Evolutionary conservation across 2,797 vertebrate genomes (phyloP), one percentile per base, ranked within the genome.

Genomic region (Tachyglossus aculeatus): DNA sequence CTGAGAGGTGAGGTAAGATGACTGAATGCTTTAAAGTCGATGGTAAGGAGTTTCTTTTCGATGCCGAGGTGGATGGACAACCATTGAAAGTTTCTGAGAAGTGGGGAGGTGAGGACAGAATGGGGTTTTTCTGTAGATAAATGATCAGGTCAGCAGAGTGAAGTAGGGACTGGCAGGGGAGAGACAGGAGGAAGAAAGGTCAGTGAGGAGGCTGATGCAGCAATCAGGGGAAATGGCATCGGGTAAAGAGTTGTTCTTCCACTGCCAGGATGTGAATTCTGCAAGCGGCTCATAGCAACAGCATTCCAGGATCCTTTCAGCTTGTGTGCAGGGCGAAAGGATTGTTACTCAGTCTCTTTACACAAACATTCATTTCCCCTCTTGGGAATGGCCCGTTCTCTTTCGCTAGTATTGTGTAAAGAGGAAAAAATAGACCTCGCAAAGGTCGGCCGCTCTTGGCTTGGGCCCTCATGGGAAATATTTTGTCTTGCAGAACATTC

Each of bases 401-500:
- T 29, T 8, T 21, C 22, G 36, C 37, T 36, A 16, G 53, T 52
- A 52, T 13, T 64, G 18, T 41, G 19, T 24, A 5, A 61, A 71
- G 21, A n/a, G 52, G 37, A 25, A 24, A 65, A 41, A 18, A 0
- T 40, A 47, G 7, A 50, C 11, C 56, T 82, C 53, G 25, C 19
- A 31, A 62, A 61, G 10, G 25, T 74, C 68, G 53, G 54, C 39
- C 45, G 38, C 31, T 82, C 1, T 0, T 48, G n/a, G 15, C 58
- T 55, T 63, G 40, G 68, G 36, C 33, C 40, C 4, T 52, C 34
- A 74, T 57, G 16, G 55, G 33, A 19, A 55, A 7, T 76, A 15
- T 75, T 85, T 82, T 89, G 15, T 53, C 77, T 93, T 92, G 31
- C 89, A 99, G 98, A 98, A 96, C 91, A 97, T 99, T 87, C 98